Base-by-base conservation (phyloP, 2,888 invertebrate genomes). In the Sarcophaga carnaria region DNA sequence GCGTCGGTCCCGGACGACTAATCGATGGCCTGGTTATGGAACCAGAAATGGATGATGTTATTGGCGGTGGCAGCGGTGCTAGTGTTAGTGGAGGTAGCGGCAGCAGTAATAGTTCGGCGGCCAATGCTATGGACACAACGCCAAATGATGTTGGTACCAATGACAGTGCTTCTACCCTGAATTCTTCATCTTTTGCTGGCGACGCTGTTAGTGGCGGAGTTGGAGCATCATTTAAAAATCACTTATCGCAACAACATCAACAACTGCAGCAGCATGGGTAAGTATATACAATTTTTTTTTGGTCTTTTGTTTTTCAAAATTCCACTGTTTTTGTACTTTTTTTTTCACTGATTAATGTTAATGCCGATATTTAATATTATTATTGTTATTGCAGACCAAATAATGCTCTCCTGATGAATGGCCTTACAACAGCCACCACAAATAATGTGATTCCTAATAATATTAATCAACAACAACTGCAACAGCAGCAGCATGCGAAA, bases 1-100 rank as follows among this genome's bases (percentile, higher is more conserved):
- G 91, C 77, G 91, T 91, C 82, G 92, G 91, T 88, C 91, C 90
- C 14, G 91, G 92, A 69, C 90, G 90, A 87, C 89, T 91, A 72
- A 91, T 92, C 81, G 91, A 91, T 89, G 92, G 92, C 71, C 88
- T 92, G 20, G 92, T 92, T 88, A 92, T 92, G 91, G 92, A 91
- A 85, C 91, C 92, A 4, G 92, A 92, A 88, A 92, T 92, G 72
- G 89, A 89, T 63, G 87, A 85, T 71, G 88, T 86, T 6, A 85
- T 88, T n/a, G 83, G 85, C 78, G 90, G 90, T 80, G 90, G 90
- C 11, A 89, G 90, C 11, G 90, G 90, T 81, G 90, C 89, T 70
- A 90, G 89, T 83, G 86, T 88, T 62, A 88, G 85, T 79, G 87
- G 86, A 54, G 89, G 89, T 84, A 90, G 90, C 81, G 89, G 87